phyloP scores from a whole-genome alignment of 1,140 invertebrate genomes.

The Triops longicaudatus region DNA sequence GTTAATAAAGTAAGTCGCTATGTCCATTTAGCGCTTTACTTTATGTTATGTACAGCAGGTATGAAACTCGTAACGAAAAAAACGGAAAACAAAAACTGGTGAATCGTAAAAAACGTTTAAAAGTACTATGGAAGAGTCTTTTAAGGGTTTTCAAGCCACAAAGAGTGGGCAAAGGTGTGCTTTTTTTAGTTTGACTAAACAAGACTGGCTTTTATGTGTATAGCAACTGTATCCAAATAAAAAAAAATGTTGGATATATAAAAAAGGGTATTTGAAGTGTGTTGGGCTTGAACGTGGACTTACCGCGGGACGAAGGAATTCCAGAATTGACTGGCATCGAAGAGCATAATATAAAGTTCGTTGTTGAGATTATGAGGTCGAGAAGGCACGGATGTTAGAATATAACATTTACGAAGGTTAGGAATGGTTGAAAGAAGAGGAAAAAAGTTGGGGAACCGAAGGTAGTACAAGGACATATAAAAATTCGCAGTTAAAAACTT shows the following conservation, averaged over 20 bases:
- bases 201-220: constrained; percentile 11
- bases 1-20: constrained; percentile 12
- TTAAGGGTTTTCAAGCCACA: constrained; percentile 1
- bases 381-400: constrained; percentile 35
- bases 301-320: constrained; percentile 94
- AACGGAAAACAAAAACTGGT: not conserved
- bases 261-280: constrained; percentile 7
- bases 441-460: constrained; percentile 27
- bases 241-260: not conserved
- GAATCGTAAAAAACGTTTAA: not conserved
- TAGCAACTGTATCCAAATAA: not conserved
- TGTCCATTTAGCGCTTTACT: not conserved
- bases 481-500: constrained; percentile 1
- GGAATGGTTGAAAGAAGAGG: constrained; percentile 30
- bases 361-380: constrained; percentile 30
- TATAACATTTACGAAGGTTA: constrained; percentile 29
- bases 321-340: constrained; percentile 76
- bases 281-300: constrained; percentile 48
- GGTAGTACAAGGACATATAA: not conserved
- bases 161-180: constrained; percentile 12
- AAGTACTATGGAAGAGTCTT: not conserved
- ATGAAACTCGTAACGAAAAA: not conserved
- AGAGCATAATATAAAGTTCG: constrained; percentile 25
- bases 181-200: constrained; percentile 1
- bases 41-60: constrained; percentile 2